A percentile compares a stretch with the other conserved stretches of the same genome.
Conservation (phyloP, 92 coral and sea anemone genomes). For the Actinostola sp. region DNA sequence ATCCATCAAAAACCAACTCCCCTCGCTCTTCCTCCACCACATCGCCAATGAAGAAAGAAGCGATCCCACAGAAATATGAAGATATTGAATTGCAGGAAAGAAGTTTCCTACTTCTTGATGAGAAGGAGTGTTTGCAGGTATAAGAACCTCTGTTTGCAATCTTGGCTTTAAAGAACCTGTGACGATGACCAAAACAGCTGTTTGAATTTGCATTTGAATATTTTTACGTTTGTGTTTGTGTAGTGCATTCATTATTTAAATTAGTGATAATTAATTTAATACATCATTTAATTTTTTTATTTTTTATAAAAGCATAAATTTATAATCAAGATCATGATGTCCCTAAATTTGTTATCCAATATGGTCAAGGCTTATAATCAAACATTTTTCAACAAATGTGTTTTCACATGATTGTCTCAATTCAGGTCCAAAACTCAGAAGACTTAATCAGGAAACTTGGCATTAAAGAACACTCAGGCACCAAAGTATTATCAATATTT, state of each 20-base stretch:
- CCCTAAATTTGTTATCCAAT: too few relatives aligned
- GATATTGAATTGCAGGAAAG: constrained; percentile 17
- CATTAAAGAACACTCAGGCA: constrained; percentile 65
- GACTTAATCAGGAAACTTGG: constrained; percentile 72
- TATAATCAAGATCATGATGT: too few relatives aligned
- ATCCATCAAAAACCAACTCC: constrained; percentile 1
- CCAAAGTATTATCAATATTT: constrained; percentile 95
- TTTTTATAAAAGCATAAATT: too few relatives aligned
- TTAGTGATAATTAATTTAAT: neutral
- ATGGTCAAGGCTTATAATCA: too few relatives aligned
- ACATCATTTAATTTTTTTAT: neutral
- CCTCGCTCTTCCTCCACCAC: neutral
- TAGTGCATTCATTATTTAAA: neutral
- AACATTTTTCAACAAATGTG: too few relatives aligned
- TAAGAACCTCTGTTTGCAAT: neutral
- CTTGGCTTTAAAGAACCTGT: too few relatives aligned
- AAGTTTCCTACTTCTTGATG: constrained; percentile 67
- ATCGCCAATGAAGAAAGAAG: constrained; percentile 10
- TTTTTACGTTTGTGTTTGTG: too few relatives aligned
- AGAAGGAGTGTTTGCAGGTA: constrained; percentile 77
- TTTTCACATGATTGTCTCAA: too few relatives aligned
- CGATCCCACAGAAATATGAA: neutral
- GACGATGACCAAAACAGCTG: constrained; percentile 19
- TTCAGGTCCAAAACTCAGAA: constrained; percentile 71
- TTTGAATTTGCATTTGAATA: neutral